Evolutionary conservation across 2,888 invertebrate genomes (phyloP).

Genomic region (Lasioglossum lativentre): DNA sequence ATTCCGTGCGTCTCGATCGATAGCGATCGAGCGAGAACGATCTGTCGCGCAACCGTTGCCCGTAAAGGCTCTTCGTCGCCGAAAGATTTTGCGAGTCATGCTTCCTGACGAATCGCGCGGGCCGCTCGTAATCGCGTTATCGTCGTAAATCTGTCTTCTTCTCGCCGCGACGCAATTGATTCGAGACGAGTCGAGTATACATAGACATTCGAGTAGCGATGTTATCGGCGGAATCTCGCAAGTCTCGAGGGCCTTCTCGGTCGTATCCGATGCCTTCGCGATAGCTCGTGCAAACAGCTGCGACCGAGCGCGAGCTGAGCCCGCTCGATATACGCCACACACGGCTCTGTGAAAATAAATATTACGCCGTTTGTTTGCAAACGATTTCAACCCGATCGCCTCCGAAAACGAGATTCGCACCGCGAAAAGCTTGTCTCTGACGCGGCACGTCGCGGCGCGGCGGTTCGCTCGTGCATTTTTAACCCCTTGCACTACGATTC

Average conservation of each 20-base stretch:
- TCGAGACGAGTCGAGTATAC: neutral
- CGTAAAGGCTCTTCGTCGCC: no score
- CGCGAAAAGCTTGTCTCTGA: neutral
- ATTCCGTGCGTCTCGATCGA: no score
- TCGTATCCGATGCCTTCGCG: neutral
- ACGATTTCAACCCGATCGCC: neutral
- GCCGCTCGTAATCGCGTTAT: neutral
- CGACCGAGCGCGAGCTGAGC: neutral
- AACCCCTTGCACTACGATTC: no score
- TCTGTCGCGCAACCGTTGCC: no score
- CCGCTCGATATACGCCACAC: neutral
- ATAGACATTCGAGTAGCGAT: neutral
- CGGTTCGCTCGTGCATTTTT: neutral
- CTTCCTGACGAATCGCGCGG: neutral
- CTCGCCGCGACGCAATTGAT: conserved; percentile 3
- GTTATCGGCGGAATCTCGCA: conserved; percentile 16
- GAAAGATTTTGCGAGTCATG: neutral
- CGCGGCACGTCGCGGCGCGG: no score
- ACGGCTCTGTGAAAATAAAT: conserved; percentile 33
- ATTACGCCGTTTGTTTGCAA: conserved; percentile 2
- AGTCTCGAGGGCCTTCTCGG: conserved; percentile 6
- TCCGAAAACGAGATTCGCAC: neutral
- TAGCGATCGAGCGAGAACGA: no score
- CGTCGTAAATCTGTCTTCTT: neutral
- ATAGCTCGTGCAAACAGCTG: neutral